These are phyloP conservation scores for Zelostemma sp. DNA, from an alignment of 1,140 invertebrate species.

Conservation along the genomic window DNA sequence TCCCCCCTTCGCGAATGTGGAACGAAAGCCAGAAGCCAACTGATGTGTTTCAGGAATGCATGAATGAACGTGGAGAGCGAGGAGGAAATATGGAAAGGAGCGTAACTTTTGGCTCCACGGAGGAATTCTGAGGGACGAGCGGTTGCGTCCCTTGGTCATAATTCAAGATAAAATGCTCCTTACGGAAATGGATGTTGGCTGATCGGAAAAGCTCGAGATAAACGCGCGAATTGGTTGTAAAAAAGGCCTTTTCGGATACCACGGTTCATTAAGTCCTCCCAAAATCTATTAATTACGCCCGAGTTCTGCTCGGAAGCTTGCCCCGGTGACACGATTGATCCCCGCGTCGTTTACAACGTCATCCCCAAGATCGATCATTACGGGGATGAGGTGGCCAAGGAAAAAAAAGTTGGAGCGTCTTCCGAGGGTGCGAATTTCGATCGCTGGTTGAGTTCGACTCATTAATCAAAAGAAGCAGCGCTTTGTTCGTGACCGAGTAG, in stretches of 20 bases:
- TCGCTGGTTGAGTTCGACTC: slow-evolving; percentile 34
- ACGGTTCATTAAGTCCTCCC: too few species aligned
- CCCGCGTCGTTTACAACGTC: slow-evolving; percentile 22
- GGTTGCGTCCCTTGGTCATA: too few species aligned
- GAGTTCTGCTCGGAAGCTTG: slow-evolving; percentile 3
- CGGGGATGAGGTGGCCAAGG: slow-evolving; percentile 6
- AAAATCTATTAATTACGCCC: slow-evolving; percentile 6
- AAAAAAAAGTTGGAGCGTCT: slow-evolving; percentile 12
- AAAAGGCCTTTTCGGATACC: too few species aligned
- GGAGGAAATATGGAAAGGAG: slow-evolving; percentile 10
- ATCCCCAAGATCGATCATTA: slow-evolving; percentile 24
- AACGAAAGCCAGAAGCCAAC: slow-evolving; percentile 10
- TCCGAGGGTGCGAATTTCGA: slow-evolving; percentile 15
- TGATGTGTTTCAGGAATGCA: slow-evolving; percentile 27
- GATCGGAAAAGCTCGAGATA: too few species aligned
- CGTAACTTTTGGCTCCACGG: background rate
- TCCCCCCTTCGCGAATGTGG: slow-evolving; percentile 10
- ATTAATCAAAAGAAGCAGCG: slow-evolving; percentile 35
- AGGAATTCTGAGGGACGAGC: background rate
- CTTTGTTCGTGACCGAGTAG: slow-evolving; percentile 15
- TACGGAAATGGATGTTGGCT: too few species aligned
- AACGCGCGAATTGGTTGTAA: too few species aligned
- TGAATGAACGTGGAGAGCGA: slow-evolving; percentile 25
- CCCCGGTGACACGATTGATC: slow-evolving; percentile 14
- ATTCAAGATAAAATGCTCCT: too few species aligned